Evolutionary conservation across 2,888 invertebrate species (phyloP).

Genomic region (Cantharis nigra): DNA sequence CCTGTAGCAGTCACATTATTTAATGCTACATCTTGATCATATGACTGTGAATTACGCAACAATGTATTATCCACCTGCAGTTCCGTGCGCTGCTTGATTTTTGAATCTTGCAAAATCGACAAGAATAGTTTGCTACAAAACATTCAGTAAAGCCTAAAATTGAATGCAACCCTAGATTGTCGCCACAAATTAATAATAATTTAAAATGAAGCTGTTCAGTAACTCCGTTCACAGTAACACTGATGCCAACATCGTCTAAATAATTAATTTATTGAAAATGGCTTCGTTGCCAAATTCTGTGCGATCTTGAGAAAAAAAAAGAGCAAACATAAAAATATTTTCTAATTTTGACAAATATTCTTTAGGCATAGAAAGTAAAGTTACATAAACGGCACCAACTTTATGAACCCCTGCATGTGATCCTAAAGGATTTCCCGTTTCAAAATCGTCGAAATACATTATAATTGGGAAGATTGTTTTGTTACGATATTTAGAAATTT

Average conservation of each 20-base stretch:
- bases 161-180: background rate
- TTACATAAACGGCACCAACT: too few relatives aligned
- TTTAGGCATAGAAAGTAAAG: too few relatives aligned
- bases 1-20: background rate
- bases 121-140: background rate
- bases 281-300: background rate
- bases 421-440: too few relatives aligned
- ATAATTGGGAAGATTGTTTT: too few relatives aligned
- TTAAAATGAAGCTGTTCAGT: background rate
- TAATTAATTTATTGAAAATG: background rate
- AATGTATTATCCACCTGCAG: too few relatives aligned
- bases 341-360: too few relatives aligned
- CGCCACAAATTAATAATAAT: background rate
- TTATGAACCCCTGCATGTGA: too few relatives aligned
- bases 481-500: too few relatives aligned
- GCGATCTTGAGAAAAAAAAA: background rate
- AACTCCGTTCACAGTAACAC: background rate
- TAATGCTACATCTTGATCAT: background rate
- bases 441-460: too few relatives aligned
- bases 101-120: constrained; percentile 2
- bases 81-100: background rate
- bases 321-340: too few relatives aligned
- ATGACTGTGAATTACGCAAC: background rate
- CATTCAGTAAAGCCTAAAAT: background rate
- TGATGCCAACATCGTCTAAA: background rate